These are phyloP conservation scores for Hippopotamyrus pictus DNA, from an alignment of 2,797 vertebrate genomes.

Conservation along the genomic window DNA sequence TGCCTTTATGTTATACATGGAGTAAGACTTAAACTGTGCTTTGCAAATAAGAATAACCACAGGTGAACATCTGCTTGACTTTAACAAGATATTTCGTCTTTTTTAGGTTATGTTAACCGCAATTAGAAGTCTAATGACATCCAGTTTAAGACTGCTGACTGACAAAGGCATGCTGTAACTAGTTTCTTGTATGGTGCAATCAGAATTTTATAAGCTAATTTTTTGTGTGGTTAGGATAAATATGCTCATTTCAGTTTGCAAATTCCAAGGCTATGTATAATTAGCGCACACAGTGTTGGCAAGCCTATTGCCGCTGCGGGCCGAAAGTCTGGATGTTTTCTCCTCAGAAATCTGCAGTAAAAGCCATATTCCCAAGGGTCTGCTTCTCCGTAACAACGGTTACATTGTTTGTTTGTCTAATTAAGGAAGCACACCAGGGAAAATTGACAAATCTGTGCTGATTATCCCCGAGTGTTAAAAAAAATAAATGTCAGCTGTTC, in stretches of 20 bases:
- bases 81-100: neutral
- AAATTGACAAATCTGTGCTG: conserved; percentile 18
- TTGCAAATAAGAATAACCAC: neutral
- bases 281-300: conserved; percentile 43
- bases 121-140: conserved; percentile 36
- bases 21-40: neutral
- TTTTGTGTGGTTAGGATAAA: conserved; percentile 49
- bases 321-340: conserved; percentile 39
- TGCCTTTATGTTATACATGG: neutral
- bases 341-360: conserved; percentile 40
- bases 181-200: conserved; percentile 44
- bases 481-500: neutral
- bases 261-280: conserved; percentile 47
- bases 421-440: conserved; percentile 40
- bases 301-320: conserved; percentile 28
- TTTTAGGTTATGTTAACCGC: conserved; percentile 26
- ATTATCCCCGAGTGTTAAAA: neutral
- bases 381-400: conserved; percentile 39
- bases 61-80: neutral
- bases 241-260: conserved; percentile 52
- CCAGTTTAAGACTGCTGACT: conserved; percentile 42
- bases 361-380: conserved; percentile 24
- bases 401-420: conserved; percentile 29
- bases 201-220: conserved; percentile 47
- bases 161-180: conserved; percentile 33